phyloP scores from a whole-genome alignment of 2,888 invertebrate species.

The Antitype chi region DNA sequence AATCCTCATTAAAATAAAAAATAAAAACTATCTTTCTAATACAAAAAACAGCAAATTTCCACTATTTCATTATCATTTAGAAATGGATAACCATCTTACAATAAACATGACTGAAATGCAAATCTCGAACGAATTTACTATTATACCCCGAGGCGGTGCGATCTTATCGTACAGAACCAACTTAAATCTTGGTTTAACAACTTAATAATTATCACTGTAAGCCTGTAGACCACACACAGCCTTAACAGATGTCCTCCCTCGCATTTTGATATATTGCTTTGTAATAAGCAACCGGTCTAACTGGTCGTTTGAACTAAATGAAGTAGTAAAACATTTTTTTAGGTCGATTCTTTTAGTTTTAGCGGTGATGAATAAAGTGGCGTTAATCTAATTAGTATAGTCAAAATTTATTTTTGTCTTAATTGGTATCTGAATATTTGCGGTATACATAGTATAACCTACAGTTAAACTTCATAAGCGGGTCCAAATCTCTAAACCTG shows the following conservation, averaged over 20 bases:
- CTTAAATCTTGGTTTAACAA: constrained; percentile 75
- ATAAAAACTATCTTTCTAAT: not conserved
- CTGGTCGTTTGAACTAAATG: constrained; percentile 38
- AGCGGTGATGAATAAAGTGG: not conserved
- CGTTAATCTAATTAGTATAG: not conserved
- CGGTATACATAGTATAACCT: not conserved
- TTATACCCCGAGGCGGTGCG: constrained; percentile 65
- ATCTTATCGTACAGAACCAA: constrained; percentile 69
- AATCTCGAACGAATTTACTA: constrained; percentile 66
- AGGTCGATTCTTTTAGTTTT: constrained; percentile 13
- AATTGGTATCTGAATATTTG: constrained; percentile 2
- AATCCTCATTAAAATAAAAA: not conserved
- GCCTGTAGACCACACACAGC: constrained; percentile 78
- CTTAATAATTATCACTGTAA: constrained; percentile 77
- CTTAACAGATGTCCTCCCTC: constrained; percentile 77
- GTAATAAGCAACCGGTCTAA: constrained; percentile 58
- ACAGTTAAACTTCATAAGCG: not conserved
- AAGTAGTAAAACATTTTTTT: constrained; percentile 35
- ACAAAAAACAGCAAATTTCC: not conserved
- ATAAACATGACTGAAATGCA: constrained; percentile 69
- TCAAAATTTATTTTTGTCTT: not conserved
- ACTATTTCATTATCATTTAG: constrained; percentile 35
- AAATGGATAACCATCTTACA: constrained; percentile 58
- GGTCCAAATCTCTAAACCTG: not conserved
- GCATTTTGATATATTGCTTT: constrained; percentile 75